Conservation (phyloP, 2,113 vertebrate species). For the Chamaea fasciata region DNA sequence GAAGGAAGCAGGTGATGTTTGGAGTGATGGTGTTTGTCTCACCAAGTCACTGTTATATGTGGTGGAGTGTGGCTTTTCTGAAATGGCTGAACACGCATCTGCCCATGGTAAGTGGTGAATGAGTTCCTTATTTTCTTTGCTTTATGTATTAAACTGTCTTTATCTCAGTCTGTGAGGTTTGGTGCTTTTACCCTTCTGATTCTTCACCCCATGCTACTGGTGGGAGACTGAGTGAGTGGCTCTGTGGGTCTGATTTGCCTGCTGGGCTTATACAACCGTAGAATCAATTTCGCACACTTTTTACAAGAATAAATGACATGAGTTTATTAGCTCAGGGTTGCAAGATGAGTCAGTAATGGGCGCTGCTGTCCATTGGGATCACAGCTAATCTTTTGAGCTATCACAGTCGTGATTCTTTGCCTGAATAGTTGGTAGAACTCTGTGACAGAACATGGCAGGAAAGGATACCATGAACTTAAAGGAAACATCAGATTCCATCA, state of each 20-base stretch:
- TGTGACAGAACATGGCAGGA: background rate
- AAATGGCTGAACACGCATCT: background rate
- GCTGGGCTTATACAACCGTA: background rate
- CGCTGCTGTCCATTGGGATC: background rate
- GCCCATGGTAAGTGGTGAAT: background rate
- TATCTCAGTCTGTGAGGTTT: background rate
- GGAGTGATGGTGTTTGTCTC: background rate
- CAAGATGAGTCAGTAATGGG: background rate
- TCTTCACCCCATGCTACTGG: background rate
- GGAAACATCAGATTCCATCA: background rate
- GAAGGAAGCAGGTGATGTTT: accelerated
- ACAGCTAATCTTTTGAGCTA: background rate
- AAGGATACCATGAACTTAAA: background rate
- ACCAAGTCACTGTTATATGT: accelerated
- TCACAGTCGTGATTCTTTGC: background rate
- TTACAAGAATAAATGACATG: background rate
- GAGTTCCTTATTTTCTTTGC: background rate
- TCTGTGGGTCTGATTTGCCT: background rate
- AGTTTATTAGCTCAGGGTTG: background rate
- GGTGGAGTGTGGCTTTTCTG: background rate
- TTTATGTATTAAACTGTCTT: background rate
- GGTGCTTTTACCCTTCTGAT: background rate
- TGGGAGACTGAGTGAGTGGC: background rate
- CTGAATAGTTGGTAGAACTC: background rate
- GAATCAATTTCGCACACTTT: background rate